phyloP scores from a whole-genome alignment of 1,140 invertebrate species.

The Zeugodacus cucurbitae region DNA sequence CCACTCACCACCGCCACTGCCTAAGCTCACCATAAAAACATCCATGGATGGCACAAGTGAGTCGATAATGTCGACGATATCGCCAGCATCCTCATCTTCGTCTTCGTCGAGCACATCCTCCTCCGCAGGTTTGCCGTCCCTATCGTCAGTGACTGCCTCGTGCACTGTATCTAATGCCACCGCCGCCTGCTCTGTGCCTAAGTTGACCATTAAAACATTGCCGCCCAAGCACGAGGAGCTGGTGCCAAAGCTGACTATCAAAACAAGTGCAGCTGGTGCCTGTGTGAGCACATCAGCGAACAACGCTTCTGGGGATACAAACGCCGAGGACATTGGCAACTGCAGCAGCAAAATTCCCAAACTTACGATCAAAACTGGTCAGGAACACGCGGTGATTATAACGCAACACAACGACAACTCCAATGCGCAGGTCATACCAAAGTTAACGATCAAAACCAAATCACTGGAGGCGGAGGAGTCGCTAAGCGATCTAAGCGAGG shows the following conservation, averaged over 20 bases:
- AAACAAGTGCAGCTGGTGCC: constrained; percentile 55
- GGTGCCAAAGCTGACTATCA: constrained; percentile 64
- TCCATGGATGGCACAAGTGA: constrained; percentile 52
- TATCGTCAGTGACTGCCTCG: not conserved
- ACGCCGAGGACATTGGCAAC: not conserved
- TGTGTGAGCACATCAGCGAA: constrained; percentile 46
- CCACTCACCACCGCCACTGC: constrained; percentile 45
- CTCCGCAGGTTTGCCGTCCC: constrained; percentile 29
- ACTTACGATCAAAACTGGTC: constrained; percentile 58
- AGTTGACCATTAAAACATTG: constrained; percentile 46
- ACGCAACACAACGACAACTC: constrained; percentile 51
- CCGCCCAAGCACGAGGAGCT: constrained; percentile 43
- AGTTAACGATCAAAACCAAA: constrained; percentile 57
- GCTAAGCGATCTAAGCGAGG: not conserved
- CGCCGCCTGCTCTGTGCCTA: constrained; percentile 40
- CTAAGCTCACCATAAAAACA: constrained; percentile 57
- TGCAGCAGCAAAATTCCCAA: constrained; percentile 55
- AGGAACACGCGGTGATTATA: constrained; percentile 61
- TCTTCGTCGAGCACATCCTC: constrained; percentile 52
- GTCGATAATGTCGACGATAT: constrained; percentile 57
- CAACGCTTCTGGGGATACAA: not conserved
- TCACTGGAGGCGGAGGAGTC: constrained; percentile 51
- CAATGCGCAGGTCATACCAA: constrained; percentile 59
- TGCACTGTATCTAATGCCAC: constrained; percentile 9
- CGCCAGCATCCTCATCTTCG: constrained; percentile 52